Conservation (phyloP, 2,888 invertebrate species). For the Leptopilina syphax region DNA sequence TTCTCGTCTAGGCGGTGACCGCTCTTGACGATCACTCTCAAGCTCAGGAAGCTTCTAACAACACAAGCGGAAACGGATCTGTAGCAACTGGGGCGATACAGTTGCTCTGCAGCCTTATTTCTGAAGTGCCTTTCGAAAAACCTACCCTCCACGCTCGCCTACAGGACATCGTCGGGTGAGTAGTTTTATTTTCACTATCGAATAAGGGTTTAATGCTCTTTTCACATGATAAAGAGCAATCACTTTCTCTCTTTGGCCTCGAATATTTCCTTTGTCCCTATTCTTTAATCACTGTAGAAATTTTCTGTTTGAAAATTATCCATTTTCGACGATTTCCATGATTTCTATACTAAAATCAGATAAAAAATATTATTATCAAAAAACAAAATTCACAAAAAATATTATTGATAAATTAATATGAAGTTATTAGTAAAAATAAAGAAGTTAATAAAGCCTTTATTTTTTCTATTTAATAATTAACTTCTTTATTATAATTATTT, state of each 20-base stretch:
- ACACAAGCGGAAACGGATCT: constrained; percentile 72
- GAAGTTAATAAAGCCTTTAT: too few relatives aligned
- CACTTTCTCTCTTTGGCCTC: constrained; percentile 12
- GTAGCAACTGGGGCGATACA: constrained; percentile 78
- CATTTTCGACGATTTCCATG: too few relatives aligned
- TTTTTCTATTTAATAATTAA: too few relatives aligned
- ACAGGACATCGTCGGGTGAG: constrained; percentile 81
- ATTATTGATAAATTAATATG: too few relatives aligned
- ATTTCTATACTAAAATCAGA: too few relatives aligned
- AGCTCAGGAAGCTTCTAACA: constrained; percentile 67
- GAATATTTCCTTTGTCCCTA: neutral
- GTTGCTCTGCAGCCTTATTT: constrained; percentile 78
- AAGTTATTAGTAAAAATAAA: too few relatives aligned
- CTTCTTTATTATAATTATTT: neutral
- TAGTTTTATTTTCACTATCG: constrained; percentile 65
- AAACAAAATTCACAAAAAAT: too few relatives aligned
- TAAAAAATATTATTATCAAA: too few relatives aligned
- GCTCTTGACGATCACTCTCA: constrained; percentile 70
- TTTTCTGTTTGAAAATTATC: neutral
- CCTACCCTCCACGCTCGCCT: constrained; percentile 75
- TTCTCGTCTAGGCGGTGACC: constrained; percentile 63
- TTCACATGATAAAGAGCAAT: constrained; percentile 38
- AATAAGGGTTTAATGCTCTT: constrained; percentile 36
- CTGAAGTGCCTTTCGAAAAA: constrained; percentile 77
- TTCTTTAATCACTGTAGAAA: neutral